Evolutionary conservation across 2,888 invertebrate species (phyloP), one percentile per base, ranked within the genome.

Genomic region (Mycalesis mineus): DNA sequence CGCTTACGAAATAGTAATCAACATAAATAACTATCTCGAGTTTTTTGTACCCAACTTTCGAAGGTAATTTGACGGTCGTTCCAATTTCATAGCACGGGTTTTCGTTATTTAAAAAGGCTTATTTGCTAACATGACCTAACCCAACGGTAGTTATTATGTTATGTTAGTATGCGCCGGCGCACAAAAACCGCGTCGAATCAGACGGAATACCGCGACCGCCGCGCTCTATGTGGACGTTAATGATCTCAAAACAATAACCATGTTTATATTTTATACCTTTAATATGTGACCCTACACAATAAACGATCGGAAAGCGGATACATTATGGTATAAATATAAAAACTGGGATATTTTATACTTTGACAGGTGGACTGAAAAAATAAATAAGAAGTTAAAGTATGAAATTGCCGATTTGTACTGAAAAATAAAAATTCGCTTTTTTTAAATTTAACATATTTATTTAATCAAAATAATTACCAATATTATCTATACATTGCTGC

Each of bases 181-280:
- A 85, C 77, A 87, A 88, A 84, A 88, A 84, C 77, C 83, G 72
- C 78, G 71, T 72, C 86, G 74, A 87, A 88, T 87, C 73, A 72
- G 67, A 64, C 76, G 82, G 80, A 84, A 84, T 73, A 74, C 70
- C 69, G 66, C 66, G 22, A 22, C 64, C 68, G 68, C 74, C 68
- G 68, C 52, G 49, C 55, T 58, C 50, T 33, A 41, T 48, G 8
- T 8, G 17, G 40, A 14, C 52, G n/a, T 53, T 48, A 53, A 41
- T 45, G 45, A 31, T 50, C 36, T 48, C 41, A 58, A 52, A 61
- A 63, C 50, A 58, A 61, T 56, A 56, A 56, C 40, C 50, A 42
- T 45, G 47, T 62, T 56, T 60, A 50, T 57, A 56, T 55, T n/a
- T n/a, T 60, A 54, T 42, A 28, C n/a, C 51, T 29, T n/a, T 50